These are phyloP conservation scores for Notolepis coatsorum DNA, from an alignment of 2,797 vertebrate species.

Conservation along the genomic window DNA sequence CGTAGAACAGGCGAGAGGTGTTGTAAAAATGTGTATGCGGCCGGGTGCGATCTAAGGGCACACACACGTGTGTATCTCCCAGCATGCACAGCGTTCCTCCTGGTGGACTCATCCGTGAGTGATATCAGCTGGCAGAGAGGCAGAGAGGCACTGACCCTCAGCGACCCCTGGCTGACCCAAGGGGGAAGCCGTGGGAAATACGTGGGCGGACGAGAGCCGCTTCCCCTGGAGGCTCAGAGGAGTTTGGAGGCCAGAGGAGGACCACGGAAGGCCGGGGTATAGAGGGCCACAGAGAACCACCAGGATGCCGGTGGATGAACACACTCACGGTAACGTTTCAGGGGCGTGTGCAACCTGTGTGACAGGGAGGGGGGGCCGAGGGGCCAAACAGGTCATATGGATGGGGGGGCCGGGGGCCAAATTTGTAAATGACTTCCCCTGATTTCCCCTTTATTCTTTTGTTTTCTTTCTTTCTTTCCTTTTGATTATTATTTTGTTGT, in stretches of 20 bases:
- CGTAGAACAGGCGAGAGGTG: no score
- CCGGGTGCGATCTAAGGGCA: conserved; percentile 12
- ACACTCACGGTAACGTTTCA: background rate
- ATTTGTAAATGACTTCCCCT: no score
- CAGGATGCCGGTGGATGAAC: no score
- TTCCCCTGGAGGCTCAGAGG: conserved; percentile 21
- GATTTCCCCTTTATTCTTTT: no score
- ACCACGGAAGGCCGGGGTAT: background rate
- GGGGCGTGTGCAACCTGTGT: no score
- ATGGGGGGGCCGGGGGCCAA: no score
- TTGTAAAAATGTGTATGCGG: no score
- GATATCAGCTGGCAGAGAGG: conserved; percentile 46
- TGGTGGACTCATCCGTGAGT: conserved; percentile 44
- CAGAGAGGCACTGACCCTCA: conserved; percentile 46
- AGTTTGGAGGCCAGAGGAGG: conserved; percentile 27
- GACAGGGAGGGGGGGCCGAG: no score
- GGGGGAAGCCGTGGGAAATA: conserved; percentile 50
- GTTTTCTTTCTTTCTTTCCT: no score
- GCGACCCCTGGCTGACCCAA: conserved; percentile 35
- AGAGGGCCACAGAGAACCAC: background rate
- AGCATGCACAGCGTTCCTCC: conserved; percentile 32
- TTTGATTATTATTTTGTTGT: no score
- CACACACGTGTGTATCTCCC: conserved; percentile 27
- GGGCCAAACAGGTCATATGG: no score
- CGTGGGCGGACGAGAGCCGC: conserved; percentile 51